Evolutionary conservation across 2,797 vertebrate species (phyloP), one percentile per base, ranked within the genome.

Genomic region (Limosa lapponica): DNA sequence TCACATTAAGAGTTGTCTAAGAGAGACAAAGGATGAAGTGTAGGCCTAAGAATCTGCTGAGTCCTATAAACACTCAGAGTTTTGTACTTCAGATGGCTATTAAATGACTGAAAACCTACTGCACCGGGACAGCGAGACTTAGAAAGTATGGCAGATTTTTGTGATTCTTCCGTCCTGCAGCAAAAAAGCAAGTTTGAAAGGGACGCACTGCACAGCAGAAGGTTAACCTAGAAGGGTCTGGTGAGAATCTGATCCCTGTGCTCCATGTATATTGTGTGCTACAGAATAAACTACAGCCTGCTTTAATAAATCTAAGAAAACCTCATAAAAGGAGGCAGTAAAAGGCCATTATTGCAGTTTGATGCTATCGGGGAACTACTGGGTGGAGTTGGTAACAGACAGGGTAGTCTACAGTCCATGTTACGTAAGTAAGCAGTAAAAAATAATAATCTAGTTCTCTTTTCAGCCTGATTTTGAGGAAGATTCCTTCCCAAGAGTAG

Each of bases 191-290:
- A 39, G 16, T 65, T 79, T 32, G 37, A 30, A 67, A 59, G 58
- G 65, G 72, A 25, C 1, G 0, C 1, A 3, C 20, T 0, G 3
- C 0, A 0, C 11, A 28, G 66, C 34, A 49, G 73, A 16, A 57
- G 24, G 28, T 69, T 75, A 75, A 61, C 43, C 13, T 36, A 4
- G 37, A 34, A 49, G 77, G 27, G 25, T 72, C 34, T 52, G 46
- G 23, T 74, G 80, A 55, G 11, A 37, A 8, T 71, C 44, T 85
- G 19, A 84, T 89, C 27, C 14, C 28, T 1, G 2, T 79, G 73
- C 62, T 82, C 32, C 46, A 74, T 93, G 57, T 71, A 2, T 36
- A 10, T 23, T 46, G 27, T 49, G 22, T 67, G n/a, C 64, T 51
- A 46, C 70, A 41, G 69, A 48, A 51, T 66, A 66, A 95, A 51